Evolutionary conservation across 2,888 invertebrate species (phyloP), one percentile per base, ranked within the genome.

Genomic region (Melieria crassipennis): DNA sequence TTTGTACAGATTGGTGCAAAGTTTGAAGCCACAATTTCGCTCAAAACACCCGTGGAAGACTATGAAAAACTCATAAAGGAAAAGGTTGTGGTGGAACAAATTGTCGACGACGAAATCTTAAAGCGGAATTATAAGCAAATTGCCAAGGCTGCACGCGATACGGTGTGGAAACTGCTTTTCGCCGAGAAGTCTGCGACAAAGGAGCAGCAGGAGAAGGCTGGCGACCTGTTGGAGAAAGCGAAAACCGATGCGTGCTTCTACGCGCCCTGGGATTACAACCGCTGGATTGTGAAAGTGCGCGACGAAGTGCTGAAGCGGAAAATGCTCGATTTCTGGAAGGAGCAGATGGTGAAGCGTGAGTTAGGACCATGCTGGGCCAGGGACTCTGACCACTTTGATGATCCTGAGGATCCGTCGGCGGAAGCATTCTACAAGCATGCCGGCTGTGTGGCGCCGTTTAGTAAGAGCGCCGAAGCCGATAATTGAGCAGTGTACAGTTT

Each of bases 211-310:
- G 43, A 58, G 7, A 67, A 70, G 6, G 73, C 69, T 6, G 74
- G 73, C 3, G 55, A 50, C 0, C 62, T 62, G 6, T 11, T 58
- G 69, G 70, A 63, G 58, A 74, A 47, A 13, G 47, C 65, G 16
- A 77, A 75, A 74, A 91, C 91, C 0, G 77, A 81, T 71, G 80
- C 81, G 2, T 76, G 77, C 42, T 77, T 76, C 46, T 68, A 73
- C 45, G 77, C 76, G 50, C 79, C 81, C 5, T 79, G 74, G 65
- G 75, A 72, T 3, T 82, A 80, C 66, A 80, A 80, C 55, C 78
- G 80, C 13, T 82, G 81, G 81, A 79, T 82, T 43, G 69, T 69
- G 2, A 75, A 73, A 4, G 75, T 82, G 3, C 80, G 79, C 47
- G 69, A 76, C 45, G 77, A 77, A 5, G 64, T 80, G 9, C 45